Evolutionary conservation across 2,113 vertebrate genomes (phyloP).

Genomic region (Hemichromis elongatus): DNA sequence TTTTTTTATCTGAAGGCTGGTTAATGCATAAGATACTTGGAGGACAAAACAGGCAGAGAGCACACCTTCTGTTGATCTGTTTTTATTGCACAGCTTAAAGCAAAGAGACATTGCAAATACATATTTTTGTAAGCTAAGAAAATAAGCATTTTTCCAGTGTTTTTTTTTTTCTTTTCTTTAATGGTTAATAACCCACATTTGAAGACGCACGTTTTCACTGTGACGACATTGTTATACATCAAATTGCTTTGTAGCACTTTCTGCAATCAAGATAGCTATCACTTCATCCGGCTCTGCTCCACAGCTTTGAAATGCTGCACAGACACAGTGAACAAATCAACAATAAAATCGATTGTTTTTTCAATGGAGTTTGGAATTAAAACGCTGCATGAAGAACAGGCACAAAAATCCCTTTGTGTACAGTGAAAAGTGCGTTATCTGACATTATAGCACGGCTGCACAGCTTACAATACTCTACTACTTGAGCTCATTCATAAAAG

Average conservation of each 20-base stretch:
- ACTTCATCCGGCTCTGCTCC: background rate
- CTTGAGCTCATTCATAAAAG: background rate
- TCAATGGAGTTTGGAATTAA: background rate
- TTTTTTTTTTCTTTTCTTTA: background rate
- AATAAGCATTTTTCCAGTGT: background rate
- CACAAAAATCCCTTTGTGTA: background rate
- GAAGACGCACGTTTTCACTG: background rate
- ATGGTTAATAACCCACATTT: background rate
- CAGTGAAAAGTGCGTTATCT: background rate
- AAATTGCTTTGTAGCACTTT: background rate
- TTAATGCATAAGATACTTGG: background rate
- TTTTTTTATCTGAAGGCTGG: background rate
- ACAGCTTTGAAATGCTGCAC: background rate
- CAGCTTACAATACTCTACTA: background rate
- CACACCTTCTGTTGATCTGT: background rate
- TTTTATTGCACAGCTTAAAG: slow-evolving; percentile 29
- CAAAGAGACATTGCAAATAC: background rate
- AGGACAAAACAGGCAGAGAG: slow-evolving; percentile 25
- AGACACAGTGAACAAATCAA: background rate
- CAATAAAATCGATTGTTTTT: background rate
- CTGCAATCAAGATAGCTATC: background rate
- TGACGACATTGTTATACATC: background rate
- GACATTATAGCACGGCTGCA: background rate
- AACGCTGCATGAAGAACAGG: background rate
- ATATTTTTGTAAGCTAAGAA: background rate